Evolutionary conservation across 1,140 invertebrate genomes (phyloP).

Genomic region (Contarinia nasturtii): DNA sequence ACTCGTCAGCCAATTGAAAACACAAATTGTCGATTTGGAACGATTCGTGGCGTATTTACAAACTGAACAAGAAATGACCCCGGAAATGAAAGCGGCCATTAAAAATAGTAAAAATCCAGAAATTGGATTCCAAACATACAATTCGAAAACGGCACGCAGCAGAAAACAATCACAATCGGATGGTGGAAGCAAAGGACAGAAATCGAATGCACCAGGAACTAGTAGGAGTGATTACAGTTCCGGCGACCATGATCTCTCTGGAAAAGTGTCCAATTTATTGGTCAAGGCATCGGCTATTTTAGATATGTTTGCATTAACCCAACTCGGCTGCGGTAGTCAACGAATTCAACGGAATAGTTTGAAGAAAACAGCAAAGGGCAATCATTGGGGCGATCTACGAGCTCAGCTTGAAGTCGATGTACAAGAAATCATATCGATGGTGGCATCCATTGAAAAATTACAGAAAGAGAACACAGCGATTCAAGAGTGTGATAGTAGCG

Average conservation of each 20-base stretch:
- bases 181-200: conserved; percentile 6
- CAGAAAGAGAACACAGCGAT: conserved; percentile 3
- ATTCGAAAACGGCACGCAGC: neutral
- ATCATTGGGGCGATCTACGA: conserved; percentile 88
- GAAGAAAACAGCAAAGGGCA: conserved; percentile 67
- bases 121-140: neutral
- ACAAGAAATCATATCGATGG: conserved; percentile 20
- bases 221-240: neutral
- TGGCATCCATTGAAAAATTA: conserved; percentile 9
- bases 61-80: conserved; percentile 32
- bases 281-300: conserved; percentile 70
- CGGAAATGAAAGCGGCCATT: conserved; percentile 11
- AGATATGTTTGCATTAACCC: conserved; percentile 82
- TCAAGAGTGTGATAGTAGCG: conserved; percentile 14
- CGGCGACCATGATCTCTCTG: neutral
- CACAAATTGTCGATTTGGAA: conserved; percentile 91
- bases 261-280: conserved; percentile 29
- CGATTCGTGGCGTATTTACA: conserved; percentile 93
- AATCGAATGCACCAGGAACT: neutral
- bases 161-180: neutral
- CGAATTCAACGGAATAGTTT: conserved; percentile 61
- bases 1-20: conserved; percentile 83
- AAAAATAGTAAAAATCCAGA: conserved; percentile 6
- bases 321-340: conserved; percentile 63
- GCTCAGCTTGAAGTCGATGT: conserved; percentile 69